These are phyloP conservation scores for Notospermus geniculatus DNA, from an alignment of 1,140 invertebrate genomes.

Conservation along the genomic window DNA sequence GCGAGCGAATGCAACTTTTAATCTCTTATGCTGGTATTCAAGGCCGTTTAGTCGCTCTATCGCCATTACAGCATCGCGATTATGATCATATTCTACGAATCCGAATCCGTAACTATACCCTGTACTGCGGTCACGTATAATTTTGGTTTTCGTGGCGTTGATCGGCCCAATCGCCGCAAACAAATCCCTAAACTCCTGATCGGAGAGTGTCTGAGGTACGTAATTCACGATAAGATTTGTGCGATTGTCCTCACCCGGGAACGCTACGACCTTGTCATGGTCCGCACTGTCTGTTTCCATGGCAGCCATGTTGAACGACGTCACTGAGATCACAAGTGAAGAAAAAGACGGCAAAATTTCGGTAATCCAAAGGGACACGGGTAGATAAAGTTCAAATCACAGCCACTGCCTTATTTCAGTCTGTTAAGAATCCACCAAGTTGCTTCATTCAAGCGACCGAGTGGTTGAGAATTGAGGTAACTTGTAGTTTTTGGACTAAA, in stretches of 20 bases:
- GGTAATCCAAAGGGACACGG: too few species aligned
- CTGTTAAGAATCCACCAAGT: too few species aligned
- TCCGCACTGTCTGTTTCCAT: too few species aligned
- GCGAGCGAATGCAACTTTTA: constrained; percentile 88
- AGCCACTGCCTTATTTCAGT: too few species aligned
- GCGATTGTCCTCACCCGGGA: constrained; percentile 19
- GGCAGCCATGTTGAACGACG: too few species aligned
- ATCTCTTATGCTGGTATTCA: constrained; percentile 79
- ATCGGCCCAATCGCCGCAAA: constrained; percentile 74
- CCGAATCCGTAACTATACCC: constrained; percentile 97
- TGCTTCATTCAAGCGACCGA: too few species aligned
- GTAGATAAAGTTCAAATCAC: too few species aligned
- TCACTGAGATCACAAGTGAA: too few species aligned
- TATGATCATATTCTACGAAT: constrained; percentile 88
- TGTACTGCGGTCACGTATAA: constrained; percentile 76
- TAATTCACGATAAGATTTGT: constrained; percentile 94
- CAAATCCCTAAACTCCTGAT: constrained; percentile 83
- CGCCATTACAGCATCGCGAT: constrained; percentile 80
- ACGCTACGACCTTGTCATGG: too few species aligned
- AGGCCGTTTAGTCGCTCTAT: constrained; percentile 85
- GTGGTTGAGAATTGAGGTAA: too few species aligned
- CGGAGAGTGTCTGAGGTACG: constrained; percentile 87
- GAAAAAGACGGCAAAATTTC: too few species aligned
- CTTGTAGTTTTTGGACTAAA: too few species aligned
- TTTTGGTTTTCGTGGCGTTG: constrained; percentile 82